phyloP scores from a whole-genome alignment of 2,113 vertebrate genomes.

The Onychorhynchus coronatus region DNA sequence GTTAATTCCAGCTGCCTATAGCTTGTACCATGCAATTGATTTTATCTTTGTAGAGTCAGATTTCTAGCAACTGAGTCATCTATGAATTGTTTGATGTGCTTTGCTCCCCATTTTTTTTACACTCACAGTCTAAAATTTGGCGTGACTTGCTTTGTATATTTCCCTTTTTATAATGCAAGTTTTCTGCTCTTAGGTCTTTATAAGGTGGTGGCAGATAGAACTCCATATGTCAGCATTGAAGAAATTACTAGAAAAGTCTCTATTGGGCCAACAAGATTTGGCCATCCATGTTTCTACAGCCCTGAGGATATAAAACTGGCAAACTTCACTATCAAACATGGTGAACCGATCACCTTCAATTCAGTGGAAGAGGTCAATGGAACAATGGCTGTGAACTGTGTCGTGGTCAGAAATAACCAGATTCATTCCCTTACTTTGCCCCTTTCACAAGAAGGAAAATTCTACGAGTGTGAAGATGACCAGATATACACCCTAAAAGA shows the following conservation, averaged over 20 bases:
- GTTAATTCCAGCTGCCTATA: background rate
- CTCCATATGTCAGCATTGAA: slow-evolving; percentile 72
- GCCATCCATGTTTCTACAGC: slow-evolving; percentile 76
- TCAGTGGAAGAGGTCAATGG: slow-evolving; percentile 63
- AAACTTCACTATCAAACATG: slow-evolving; percentile 57
- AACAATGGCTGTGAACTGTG: slow-evolving; percentile 65
- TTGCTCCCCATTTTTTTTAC: background rate
- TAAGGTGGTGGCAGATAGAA: slow-evolving; percentile 77
- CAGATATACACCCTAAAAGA: slow-evolving; percentile 84
- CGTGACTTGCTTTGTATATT: background rate
- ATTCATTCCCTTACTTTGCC: slow-evolving; percentile 70
- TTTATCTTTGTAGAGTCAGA: background rate
- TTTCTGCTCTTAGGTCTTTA: slow-evolving; percentile 78
- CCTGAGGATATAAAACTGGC: slow-evolving; percentile 58
- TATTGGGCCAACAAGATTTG: slow-evolving; percentile 71
- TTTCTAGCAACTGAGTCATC: background rate
- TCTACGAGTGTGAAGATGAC: slow-evolving; percentile 83
- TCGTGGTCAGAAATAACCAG: slow-evolving; percentile 58
- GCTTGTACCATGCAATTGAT: background rate
- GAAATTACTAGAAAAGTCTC: slow-evolving; percentile 75
- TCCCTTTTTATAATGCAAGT: background rate
- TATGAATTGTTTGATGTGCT: background rate
- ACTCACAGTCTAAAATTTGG: background rate
- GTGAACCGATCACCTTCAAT: slow-evolving; percentile 71
- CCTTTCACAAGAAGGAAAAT: slow-evolving; percentile 76